Base-by-base conservation (phyloP, 35 echinoderm and acorn worm species). In the Heliocidaris erythrogramma region DNA sequence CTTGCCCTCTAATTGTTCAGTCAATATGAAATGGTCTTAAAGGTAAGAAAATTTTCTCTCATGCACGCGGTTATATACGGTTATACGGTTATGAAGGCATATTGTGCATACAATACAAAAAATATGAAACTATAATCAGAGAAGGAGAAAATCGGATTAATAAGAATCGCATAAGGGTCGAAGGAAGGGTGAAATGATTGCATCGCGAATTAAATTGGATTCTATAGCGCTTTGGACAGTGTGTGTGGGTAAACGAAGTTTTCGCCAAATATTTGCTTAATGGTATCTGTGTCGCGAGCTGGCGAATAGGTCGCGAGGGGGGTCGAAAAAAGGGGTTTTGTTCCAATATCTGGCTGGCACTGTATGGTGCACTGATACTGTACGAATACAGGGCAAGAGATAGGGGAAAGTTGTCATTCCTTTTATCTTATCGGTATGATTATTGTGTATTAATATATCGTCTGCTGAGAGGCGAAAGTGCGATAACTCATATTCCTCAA, bases 121-220 rank as follows among this genome's bases (percentile, higher is more conserved):
- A 27, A 78, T 78, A 78, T 78, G 18, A 78, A 78, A 78, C 17
- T 27, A 24, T n/a, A n/a, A 78, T 78, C 18, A 78, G 7, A 18
- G 65, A 78, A 78, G 65, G 7, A n/a, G 21, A 78, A 78, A 78
- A 78, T 78, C 65, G 65, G 65, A 78, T 78, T 78, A 78, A 78
- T 18, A 27, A 18, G 27, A 56, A 10, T 18, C 8, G 21, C 17
- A n/a, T 78, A 4, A 21, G 24, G 18, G 2, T 78, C 27, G 52
- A 78, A 69, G 27, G 65, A n/a, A 78, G 17, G 27, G 21, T 7
- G 27, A 78, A 78, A n/a, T 18, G 65, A 78, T 78, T 8, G 65
- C 65, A 78, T 78, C 17, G 65, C 65, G 65, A 78, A 78, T 78
- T 18, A 78, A 78, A 78, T 78, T 78, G 65, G 65, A 78, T 78